A percentile compares a stretch with the other conserved stretches of the same genome.
Conservation (phyloP, 1,140 invertebrate genomes). For the Tribolium madens region DNA sequence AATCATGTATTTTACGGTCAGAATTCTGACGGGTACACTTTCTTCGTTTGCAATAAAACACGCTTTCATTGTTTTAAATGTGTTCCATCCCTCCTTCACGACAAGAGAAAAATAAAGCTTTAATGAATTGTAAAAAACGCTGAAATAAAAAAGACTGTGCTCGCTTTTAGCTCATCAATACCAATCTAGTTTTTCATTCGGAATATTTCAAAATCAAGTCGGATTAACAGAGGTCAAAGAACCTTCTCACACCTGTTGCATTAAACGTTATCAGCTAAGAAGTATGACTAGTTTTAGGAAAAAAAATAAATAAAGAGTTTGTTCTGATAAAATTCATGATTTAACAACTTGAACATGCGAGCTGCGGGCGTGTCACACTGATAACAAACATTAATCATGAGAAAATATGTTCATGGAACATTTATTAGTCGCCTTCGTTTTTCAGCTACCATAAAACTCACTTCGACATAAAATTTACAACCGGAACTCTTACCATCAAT, state of each 20-base stretch:
- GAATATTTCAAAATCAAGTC: background rate
- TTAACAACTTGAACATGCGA: background rate
- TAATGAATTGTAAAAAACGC: conserved; percentile 2
- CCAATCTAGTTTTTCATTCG: background rate
- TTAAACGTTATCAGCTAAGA: background rate
- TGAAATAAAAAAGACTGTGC: background rate
- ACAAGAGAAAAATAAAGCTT: conserved; percentile 1
- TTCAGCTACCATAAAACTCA: conserved; percentile 2
- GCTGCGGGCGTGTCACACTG: conserved; percentile 2
- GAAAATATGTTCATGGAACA: conserved; percentile 30
- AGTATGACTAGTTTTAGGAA: background rate
- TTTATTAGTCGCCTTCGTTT: conserved; percentile 25
- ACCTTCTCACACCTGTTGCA: background rate
- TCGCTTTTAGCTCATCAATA: background rate
- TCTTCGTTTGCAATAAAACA: conserved; percentile 6
- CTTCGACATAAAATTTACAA: conserved; percentile 12
- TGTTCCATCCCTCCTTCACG: background rate
- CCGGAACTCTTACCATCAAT: background rate
- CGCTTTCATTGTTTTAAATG: conserved; percentile 29
- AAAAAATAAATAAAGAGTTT: background rate
- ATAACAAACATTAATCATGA: conserved; percentile 40
- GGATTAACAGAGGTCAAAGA: background rate
- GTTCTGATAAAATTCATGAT: conserved; percentile 8
- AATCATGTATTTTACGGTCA: background rate
- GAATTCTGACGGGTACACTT: conserved; percentile 3